Evolutionary conservation across 2,797 vertebrate genomes (phyloP), one percentile per base, ranked within the genome.

Genomic region (Enteromius mattozi): DNA sequence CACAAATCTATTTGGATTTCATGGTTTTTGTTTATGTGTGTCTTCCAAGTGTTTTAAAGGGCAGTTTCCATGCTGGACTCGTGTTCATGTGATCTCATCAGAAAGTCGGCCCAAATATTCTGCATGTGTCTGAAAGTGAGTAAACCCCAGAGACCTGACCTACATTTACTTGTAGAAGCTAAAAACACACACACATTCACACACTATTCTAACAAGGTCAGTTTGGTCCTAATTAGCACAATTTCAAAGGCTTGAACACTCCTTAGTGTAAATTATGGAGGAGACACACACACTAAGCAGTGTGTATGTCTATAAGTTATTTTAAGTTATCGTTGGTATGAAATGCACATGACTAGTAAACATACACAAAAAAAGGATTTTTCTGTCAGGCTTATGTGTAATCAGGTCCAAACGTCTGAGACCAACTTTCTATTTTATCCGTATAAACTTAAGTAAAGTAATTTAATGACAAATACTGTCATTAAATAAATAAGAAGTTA

Each of bases 171-270:
- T 63, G 51, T 59, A 49, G 40, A 78, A 35, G 66, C 49, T 45
- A 63, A 70, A n/a, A 7, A 70, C 51, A 69, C 19, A 42, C 71
- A 75, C 33, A 51, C 63, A 40, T n/a, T 27, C 27, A 51, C 30
- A 59, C 42, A 56, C 7, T 54, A 8, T 24, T 80, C 35, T 83
- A 84, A 61, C 33, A 84, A 84, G 75, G 82, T 84, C 82, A 84
- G 51, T 3, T 59, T 70, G 21, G 19, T 59, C 65, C 65, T 14
- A 78, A 78, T 84, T 84, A 78, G 51, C 63, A 10, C 33, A 8
- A 30, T 27, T 80, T 78, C 65, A 70, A 33, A 56, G 35, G 6
- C 35, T 14, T 76, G 33, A 51, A 30, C 7, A 24, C 17, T 83
- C 16, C 21, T 54, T n/a, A 40, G 47, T 56, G 71, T 17, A n/a